These are phyloP conservation scores for Incurvaria masculella DNA, from an alignment of 2,888 invertebrate species.

Conservation along the genomic window DNA sequence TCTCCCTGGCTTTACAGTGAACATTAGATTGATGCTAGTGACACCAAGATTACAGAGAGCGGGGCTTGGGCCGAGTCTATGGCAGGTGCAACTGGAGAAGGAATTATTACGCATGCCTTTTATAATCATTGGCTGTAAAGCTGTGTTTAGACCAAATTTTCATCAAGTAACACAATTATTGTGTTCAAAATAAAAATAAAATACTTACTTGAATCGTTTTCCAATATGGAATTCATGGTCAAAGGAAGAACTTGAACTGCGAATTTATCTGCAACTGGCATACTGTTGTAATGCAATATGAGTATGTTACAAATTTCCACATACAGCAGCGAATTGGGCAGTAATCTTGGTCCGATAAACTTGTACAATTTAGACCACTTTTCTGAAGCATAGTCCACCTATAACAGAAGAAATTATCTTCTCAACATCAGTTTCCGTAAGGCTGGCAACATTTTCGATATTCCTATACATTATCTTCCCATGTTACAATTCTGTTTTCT, in stretches of 20 bases:
- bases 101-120: conserved; percentile 36
- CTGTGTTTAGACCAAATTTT: not conserved
- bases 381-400: not conserved
- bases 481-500: no score
- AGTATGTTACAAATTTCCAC: not conserved
- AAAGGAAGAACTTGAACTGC: not conserved
- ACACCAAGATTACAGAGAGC: conserved; percentile 19
- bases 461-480: no score
- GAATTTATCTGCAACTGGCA: not conserved
- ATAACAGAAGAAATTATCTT: not conserved
- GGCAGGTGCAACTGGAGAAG: conserved; percentile 16
- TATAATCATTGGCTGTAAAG: conserved; percentile 36
- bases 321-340: not conserved
- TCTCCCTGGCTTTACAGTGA: conserved; percentile 19
- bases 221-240: conserved; percentile 8
- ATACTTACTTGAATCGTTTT: conserved; percentile 10
- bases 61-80: conserved; percentile 16
- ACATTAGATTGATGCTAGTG: conserved; percentile 9
- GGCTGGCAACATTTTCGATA: no score
- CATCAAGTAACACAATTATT: not conserved
- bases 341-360: not conserved
- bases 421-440: no score
- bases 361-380: not conserved
- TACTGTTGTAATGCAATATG: not conserved
- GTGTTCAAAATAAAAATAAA: not conserved